Evolutionary conservation across 2,888 invertebrate genomes (phyloP), one percentile per base, ranked within the genome.

Genomic region (Plagodis pulveraria): DNA sequence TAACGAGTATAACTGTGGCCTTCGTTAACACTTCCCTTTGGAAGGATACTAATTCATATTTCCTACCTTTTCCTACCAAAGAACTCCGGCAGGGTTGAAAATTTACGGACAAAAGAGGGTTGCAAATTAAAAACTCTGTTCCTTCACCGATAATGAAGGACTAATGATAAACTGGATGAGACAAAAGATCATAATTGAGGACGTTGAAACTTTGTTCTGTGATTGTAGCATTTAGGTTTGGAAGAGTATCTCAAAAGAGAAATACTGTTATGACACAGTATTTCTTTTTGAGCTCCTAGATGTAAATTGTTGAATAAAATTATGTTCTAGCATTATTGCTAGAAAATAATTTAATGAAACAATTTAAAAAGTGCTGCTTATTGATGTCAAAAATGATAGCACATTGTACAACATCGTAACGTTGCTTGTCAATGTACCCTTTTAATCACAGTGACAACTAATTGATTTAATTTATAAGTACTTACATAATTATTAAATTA

Each of bases 111-210:
- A 84, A 87, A 74, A 82, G 83, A 85, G 40, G 84, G 80, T 76
- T 77, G 81, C 83, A 89, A 91, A 89, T 90, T 90, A 89, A 90
- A 90, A 90, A 89, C 81, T 78, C 76, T 68, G 81, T 73, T 77
- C 80, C 75, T 76, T 78, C 76, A 76, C 73, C 80, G 80, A 84
- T 86, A 82, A 83, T 76, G 70, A 77, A 76, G 61, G 70, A 65
- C 67, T 71, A 67, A 61, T 69, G 58, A 70, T 71, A 58, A 62
- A 48, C 77, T 83, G 66, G 84, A 84, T 70, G 66, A 51, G 81
- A 54, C 73, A 70, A 57, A 50, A 63, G 49, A 6, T 50, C 22
- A 34, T 52, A 58, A 62, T 55, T 56, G 35, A 40, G 12, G 5
- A 42, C 7, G 44, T 48, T 34, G 33, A 46, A 41, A 46, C 12